Evolutionary conservation across 1,140 invertebrate genomes (phyloP), one percentile per base, ranked within the genome.

Genomic region (Reticulitermes speratus): DNA sequence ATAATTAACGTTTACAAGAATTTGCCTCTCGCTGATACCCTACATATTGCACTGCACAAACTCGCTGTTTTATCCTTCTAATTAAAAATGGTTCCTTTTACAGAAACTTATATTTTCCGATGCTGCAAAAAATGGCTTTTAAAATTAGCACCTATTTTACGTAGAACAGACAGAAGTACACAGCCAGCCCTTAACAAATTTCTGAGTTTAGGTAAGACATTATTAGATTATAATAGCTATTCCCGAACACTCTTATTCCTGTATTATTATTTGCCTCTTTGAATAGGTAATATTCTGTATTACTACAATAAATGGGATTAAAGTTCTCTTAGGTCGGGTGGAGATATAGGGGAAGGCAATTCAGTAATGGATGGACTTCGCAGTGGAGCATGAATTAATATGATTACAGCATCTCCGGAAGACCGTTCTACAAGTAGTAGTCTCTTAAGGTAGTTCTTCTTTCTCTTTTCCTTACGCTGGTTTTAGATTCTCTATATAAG

Each of bases 351-450:
- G n/a, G n/a, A 75, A 75, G 65, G 65, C 25, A 75, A 75, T 75
- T 30, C 65, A 30, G 65, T 75, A 75, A 75, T 75, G 65, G 65
- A 75, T 75, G n/a, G n/a, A 75, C 65, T 75, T 75, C n/a, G 65
- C 65, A 75, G 25, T n/a, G 14, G 25, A 30, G 65, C 65, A 75
- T 75, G 65, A 75, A 75, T 75, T 75, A 30, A 75, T 75, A 75
- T 75, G 65, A 75, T 75, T 75, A 75, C 65, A 75, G 25, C 65
- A 75, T 75, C 25, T 75, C 65, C 9, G n/a, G n/a, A 75, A 75
- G 8, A 8, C 14, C 65, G 25, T 75, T 8, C 65, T 75, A 25
- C 3, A 75, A 75, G 65, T 12, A 75, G n/a, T 75, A 30, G 7
- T 11, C 65, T 30, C 65, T 75, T 75, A 5, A n/a, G 0, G n/a